Evolutionary conservation across 2,113 vertebrate genomes (phyloP).

Genomic region (Colius striatus): DNA sequence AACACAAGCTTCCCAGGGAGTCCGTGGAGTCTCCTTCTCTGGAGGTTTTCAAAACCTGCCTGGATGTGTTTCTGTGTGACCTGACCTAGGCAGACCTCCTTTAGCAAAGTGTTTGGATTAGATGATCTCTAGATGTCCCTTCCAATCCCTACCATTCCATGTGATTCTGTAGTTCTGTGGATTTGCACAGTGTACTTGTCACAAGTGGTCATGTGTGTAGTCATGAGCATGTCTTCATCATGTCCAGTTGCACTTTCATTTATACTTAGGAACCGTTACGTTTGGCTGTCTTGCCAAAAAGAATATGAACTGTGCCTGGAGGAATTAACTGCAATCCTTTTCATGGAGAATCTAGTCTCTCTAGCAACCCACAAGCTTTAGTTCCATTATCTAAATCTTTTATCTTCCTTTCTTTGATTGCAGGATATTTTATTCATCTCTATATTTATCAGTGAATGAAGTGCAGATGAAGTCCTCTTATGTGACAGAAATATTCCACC

Average conservation of each 20-base stretch:
- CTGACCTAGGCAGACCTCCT: no score
- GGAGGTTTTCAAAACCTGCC: no score
- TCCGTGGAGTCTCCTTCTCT: no score
- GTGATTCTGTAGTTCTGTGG: no score
- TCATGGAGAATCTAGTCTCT: slow-evolving; percentile 7
- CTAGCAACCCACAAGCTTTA: slow-evolving; percentile 22
- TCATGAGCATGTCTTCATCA: neutral
- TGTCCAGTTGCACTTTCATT: neutral
- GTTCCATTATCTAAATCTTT: slow-evolving; percentile 54
- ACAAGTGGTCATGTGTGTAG: neutral
- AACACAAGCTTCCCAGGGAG: no score
- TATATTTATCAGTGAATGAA: slow-evolving; percentile 31
- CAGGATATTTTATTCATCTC: slow-evolving; percentile 41
- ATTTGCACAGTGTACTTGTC: neutral
- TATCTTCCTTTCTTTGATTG: slow-evolving; percentile 53
- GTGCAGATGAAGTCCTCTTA: slow-evolving; percentile 23
- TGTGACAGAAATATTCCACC: slow-evolving; percentile 11
- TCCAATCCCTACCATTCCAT: no score
- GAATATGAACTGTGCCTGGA: neutral
- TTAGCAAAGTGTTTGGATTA: no score
- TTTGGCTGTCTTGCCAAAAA: neutral
- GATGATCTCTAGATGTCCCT: no score
- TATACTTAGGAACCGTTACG: neutral
- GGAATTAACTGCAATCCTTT: slow-evolving; percentile 29
- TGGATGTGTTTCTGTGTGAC: no score